Percentiles rank a stretch among this genome's conserved stretches.
Conservation (phyloP, 1,140 invertebrate species). For the Cotesia typhae region DNA sequence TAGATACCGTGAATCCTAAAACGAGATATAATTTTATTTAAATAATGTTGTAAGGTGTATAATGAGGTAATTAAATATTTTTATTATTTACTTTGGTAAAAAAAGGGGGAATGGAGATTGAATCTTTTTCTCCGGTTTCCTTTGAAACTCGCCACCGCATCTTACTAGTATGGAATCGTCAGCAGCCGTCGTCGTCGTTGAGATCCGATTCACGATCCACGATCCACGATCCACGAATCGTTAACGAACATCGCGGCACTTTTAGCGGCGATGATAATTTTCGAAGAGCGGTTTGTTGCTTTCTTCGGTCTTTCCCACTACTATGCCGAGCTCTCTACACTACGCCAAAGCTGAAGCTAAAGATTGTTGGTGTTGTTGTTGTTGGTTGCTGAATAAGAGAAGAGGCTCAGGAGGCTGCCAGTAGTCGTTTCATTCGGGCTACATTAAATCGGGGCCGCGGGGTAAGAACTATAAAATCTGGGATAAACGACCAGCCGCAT, state of each 20-base stretch:
- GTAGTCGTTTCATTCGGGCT: conserved; percentile 27
- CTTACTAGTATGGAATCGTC: not conserved
- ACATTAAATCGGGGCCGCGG: conserved; percentile 33
- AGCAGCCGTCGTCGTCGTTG: conserved; percentile 4
- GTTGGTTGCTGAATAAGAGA: not conserved
- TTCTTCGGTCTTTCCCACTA: conserved; percentile 29
- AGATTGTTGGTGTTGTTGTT: conserved; percentile 1
- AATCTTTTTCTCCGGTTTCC: conserved; percentile 22
- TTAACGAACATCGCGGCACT: conserved; percentile 31
- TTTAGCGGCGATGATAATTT: conserved; percentile 32
- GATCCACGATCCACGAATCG: conserved; percentile 14
- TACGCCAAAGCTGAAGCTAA: too few relatives aligned
- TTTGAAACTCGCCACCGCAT: conserved; percentile 25
- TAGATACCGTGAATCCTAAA: too few relatives aligned
- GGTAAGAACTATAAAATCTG: conserved; percentile 34
- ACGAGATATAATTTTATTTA: too few relatives aligned
- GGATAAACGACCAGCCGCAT: conserved; percentile 31
- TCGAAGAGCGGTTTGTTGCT: conserved; percentile 21
- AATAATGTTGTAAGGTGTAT: too few relatives aligned
- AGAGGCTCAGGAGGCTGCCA: conserved; percentile 2
- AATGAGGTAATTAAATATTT: conserved; percentile 2
- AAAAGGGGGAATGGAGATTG: conserved; percentile 17
- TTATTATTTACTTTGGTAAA: not conserved
- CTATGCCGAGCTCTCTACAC: too few relatives aligned
- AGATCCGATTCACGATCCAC: conserved; percentile 3